Conservation (phyloP, 1,140 invertebrate genomes). For the Mycetomoellerius zeteki region DNA sequence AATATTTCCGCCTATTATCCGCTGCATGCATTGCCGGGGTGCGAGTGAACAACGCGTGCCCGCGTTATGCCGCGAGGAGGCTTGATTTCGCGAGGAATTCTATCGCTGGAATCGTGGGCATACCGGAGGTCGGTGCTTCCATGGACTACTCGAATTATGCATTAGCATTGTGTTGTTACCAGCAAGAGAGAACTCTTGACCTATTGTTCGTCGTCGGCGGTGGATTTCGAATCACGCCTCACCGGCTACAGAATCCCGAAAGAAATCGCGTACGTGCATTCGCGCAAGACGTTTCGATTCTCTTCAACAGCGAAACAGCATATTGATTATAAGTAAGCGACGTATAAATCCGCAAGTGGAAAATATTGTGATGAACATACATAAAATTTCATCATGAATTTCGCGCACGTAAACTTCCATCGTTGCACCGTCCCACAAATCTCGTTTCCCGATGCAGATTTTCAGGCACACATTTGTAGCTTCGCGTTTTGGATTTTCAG, state of each 20-base stretch:
- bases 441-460: constrained; percentile 23
- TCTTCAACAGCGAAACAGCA: background rate
- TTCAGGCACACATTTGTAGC: background rate
- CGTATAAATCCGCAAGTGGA: background rate
- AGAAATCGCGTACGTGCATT: background rate
- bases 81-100: constrained; percentile 66
- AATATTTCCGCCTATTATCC: constrained; percentile 9
- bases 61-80: constrained; percentile 44
- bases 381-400: background rate
- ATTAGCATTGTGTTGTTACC: constrained; percentile 75
- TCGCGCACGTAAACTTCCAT: constrained; percentile 11
- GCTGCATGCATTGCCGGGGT: background rate
- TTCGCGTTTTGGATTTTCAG: background rate
- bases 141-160: constrained; percentile 77
- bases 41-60: constrained; percentile 29
- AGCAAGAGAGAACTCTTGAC: constrained; percentile 76
- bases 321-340: constrained; percentile 14
- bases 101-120: constrained; percentile 22
- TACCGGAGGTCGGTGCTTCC: constrained; percentile 54
- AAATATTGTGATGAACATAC: background rate
- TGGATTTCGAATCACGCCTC: constrained; percentile 59
- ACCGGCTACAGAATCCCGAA: background rate
- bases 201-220: constrained; percentile 76
- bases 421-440: background rate
- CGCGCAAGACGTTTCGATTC: background rate